A percentile compares a stretch with the other conserved stretches of the same genome.
Conservation (phyloP, 2,888 invertebrate species). For the Lydus trimaculatus region DNA sequence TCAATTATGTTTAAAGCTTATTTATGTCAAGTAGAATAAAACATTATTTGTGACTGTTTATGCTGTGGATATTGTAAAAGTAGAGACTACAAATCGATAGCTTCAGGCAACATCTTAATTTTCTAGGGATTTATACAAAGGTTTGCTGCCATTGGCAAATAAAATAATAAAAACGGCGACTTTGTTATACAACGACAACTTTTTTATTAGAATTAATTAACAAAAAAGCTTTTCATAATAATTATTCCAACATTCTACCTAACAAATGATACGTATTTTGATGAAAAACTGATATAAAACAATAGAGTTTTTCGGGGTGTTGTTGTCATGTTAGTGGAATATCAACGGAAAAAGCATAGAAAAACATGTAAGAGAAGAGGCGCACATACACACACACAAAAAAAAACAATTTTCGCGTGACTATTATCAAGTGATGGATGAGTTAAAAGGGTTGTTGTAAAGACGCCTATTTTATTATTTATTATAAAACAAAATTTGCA, state of each 20-base stretch:
- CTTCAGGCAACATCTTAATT: too few relatives aligned
- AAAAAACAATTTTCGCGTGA: constrained; percentile 27
- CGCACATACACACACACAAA: background rate
- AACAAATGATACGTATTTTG: constrained; percentile 12
- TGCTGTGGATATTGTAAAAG: too few relatives aligned
- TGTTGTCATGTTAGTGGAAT: constrained; percentile 21
- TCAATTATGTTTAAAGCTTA: too few relatives aligned
- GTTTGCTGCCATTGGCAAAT: too few relatives aligned
- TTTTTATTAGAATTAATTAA: background rate
- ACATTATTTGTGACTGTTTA: too few relatives aligned
- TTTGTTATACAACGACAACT: too few relatives aligned
- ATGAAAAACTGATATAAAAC: constrained; percentile 13
- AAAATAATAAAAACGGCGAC: too few relatives aligned
- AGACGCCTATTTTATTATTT: constrained; percentile 9
- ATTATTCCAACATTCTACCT: background rate
- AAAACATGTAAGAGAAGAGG: constrained; percentile 23
- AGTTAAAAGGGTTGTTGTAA: constrained; percentile 20
- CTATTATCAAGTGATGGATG: constrained; percentile 25
- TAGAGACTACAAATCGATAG: too few relatives aligned
- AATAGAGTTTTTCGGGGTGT: constrained; percentile 6
- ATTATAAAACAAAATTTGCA: constrained; percentile 6
- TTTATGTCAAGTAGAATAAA: too few relatives aligned
- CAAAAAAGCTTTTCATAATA: background rate
- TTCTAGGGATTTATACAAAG: too few relatives aligned
- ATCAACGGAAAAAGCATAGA: constrained; percentile 17